Conservation (phyloP, 2,888 invertebrate species). For the Venustoraphidia nigricollis region DNA sequence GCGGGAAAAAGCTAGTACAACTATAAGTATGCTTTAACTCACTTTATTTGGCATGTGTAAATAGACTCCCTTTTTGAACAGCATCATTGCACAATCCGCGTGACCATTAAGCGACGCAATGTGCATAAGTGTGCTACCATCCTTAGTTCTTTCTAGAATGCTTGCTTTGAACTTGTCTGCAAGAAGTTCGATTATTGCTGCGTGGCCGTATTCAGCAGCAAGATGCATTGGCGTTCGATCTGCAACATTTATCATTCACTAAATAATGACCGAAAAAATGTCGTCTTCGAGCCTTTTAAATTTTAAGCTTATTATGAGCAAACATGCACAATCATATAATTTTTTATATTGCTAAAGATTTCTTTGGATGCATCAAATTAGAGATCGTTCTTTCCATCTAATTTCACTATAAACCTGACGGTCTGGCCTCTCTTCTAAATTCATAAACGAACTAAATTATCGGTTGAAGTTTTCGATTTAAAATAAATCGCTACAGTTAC, state of each 20-base stretch:
- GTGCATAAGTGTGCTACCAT: conserved; percentile 97
- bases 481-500: conserved; percentile 23
- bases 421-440: no score
- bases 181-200: conserved; percentile 84
- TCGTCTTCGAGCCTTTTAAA: no score
- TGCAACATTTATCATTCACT: conserved; percentile 16
- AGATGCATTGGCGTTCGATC: conserved; percentile 96
- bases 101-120: conserved; percentile 95
- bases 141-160: conserved; percentile 90
- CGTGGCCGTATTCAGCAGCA: conserved; percentile 95
- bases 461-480: no score
- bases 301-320: no score
- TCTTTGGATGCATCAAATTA: no score
- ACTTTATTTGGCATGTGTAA: conserved; percentile 98
- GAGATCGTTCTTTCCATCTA: no score
- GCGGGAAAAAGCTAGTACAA: not conserved
- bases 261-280: no score
- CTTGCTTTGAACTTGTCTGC: conserved; percentile 97
- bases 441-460: no score
- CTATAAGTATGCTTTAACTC: conserved; percentile 3
- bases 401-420: no score
- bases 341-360: no score
- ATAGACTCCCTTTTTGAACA: conserved; percentile 97
- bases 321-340: no score
- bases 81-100: conserved; percentile 95